Conservation (phyloP, 2,797 vertebrate genomes). For the Cygnus olor region DNA sequence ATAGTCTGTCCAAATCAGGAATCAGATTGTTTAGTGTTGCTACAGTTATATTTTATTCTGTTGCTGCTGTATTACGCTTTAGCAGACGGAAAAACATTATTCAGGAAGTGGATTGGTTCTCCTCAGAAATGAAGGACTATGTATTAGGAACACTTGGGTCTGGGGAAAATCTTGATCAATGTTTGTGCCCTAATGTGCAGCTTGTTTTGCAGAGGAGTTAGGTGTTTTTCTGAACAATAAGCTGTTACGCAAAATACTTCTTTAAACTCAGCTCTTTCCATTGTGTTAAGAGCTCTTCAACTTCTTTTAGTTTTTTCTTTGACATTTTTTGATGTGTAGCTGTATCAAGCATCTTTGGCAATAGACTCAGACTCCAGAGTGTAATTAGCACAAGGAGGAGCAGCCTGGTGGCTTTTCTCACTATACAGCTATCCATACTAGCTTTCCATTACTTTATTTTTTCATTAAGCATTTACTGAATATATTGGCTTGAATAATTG, state of each 20-base stretch:
- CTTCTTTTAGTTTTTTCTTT: not conserved
- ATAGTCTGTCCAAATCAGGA: not conserved
- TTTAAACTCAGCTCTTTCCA: not conserved
- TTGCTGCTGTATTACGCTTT: not conserved
- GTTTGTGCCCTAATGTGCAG: not conserved
- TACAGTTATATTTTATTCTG: not conserved
- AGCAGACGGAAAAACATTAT: not conserved
- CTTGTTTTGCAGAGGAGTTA: not conserved
- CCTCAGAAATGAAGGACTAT: not conserved
- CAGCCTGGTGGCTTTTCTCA: not conserved
- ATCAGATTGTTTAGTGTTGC: not conserved
- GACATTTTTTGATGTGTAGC: not conserved
- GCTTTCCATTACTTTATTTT: constrained; percentile 3
- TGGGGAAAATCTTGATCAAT: not conserved
- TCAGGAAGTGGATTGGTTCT: not conserved
- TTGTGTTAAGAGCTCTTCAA: not conserved
- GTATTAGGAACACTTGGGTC: not conserved
- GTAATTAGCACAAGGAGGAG: not conserved
- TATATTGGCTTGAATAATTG: constrained; percentile 23
- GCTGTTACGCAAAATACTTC: too few relatives aligned
- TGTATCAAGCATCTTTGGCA: not conserved
- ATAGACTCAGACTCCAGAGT: not conserved
- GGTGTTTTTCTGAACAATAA: not conserved
- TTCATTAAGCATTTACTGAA: constrained; percentile 36
- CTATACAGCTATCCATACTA: not conserved